These are phyloP conservation scores for Andrena dorsata DNA, from an alignment of 2,888 invertebrate genomes.

Conservation along the genomic window DNA sequence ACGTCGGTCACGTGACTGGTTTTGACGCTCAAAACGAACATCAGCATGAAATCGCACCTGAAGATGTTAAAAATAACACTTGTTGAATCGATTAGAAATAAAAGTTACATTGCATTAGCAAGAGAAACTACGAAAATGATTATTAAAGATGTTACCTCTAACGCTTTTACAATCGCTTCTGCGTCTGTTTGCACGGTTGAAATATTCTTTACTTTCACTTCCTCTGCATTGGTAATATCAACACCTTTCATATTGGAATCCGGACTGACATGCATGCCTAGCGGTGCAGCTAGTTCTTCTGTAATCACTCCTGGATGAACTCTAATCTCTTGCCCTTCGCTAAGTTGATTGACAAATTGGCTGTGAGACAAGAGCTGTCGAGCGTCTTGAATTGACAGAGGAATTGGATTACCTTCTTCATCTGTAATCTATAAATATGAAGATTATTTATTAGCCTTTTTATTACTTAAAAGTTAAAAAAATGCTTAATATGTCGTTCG, in stretches of 20 bases:
- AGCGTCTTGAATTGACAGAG: conserved; percentile 90
- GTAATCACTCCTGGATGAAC: conserved; percentile 75
- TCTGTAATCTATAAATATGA: conserved; percentile 87
- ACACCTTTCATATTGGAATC: conserved; percentile 56
- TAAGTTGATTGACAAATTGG: conserved; percentile 82
- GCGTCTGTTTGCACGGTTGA: conserved; percentile 74
- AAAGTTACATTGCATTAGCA: background rate
- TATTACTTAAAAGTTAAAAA: background rate
- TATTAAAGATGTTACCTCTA: conserved; percentile 73
- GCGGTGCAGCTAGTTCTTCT: conserved; percentile 84
- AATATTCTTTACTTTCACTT: conserved; percentile 54
- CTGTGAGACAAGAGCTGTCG: conserved; percentile 88
- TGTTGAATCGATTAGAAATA: background rate
- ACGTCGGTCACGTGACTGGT: too few relatives aligned
- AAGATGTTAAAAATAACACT: too few relatives aligned
- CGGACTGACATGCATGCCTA: conserved; percentile 84
- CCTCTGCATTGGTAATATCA: conserved; percentile 29
- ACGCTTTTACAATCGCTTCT: conserved; percentile 77
- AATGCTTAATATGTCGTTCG: background rate
- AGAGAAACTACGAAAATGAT: background rate
- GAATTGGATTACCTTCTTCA: conserved; percentile 89
- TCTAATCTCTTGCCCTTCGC: conserved; percentile 81
- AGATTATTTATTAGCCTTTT: background rate
- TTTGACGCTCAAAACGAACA: too few relatives aligned
- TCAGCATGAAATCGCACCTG: too few relatives aligned